A percentile compares a stretch with the other conserved stretches of the same genome.
These are phyloP conservation scores for Odontophorus gujanensis DNA, from an alignment of 2,113 vertebrate genomes.

Conservation along the genomic window DNA sequence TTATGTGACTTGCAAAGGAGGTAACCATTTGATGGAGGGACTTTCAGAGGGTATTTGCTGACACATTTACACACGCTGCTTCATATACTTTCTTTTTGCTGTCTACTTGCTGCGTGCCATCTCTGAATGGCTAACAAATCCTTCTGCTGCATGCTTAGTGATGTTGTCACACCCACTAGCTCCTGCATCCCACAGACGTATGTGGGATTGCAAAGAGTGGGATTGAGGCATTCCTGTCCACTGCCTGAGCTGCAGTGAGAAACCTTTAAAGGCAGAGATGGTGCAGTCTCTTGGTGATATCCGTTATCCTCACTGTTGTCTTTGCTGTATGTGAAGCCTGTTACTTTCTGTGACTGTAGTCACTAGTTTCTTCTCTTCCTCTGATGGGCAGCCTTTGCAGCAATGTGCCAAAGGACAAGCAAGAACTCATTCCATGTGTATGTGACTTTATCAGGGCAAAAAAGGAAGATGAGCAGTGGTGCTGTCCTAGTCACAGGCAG, in stretches of 20 bases:
- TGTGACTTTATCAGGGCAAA: not conserved
- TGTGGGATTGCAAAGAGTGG: not conserved
- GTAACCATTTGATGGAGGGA: not conserved
- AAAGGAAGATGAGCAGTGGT: not conserved
- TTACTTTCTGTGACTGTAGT: not conserved
- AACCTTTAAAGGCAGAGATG: not conserved
- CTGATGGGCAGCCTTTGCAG: not conserved
- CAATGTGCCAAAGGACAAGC: not conserved
- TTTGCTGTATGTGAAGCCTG: not conserved
- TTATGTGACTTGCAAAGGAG: not conserved
- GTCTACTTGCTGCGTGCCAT: not conserved
- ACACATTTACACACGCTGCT: not conserved
- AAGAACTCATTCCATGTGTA: accelerated
- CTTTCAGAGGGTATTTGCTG: not conserved
- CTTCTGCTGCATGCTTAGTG: not conserved
- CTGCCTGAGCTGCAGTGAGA: not conserved
- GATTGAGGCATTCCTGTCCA: not conserved
- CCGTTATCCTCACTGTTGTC: not conserved
- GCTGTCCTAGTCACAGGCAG: not conserved
- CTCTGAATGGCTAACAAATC: not conserved
- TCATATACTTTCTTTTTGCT: not conserved
- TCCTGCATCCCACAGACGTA: not conserved
- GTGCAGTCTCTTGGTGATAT: not conserved
- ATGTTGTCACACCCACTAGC: not conserved
- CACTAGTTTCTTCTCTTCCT: not conserved